Evolutionary conservation across 2,888 invertebrate genomes (phyloP), one percentile per base, ranked within the genome.

Genomic region (Andricus quercusramuli): DNA sequence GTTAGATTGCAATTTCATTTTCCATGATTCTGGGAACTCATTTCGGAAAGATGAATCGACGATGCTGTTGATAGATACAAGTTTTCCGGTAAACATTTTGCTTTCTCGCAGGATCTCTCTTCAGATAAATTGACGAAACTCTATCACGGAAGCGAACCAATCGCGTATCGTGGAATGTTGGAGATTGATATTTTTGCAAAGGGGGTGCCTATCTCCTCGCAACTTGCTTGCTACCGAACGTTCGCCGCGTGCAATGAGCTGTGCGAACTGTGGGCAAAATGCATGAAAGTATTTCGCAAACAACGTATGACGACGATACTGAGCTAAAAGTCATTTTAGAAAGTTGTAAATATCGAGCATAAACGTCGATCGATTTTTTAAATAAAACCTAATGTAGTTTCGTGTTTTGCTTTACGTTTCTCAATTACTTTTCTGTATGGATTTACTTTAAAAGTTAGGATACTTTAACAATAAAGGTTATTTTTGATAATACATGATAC

Each of bases 21-120:
- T 20, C 20, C 20, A 20, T 47, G 51, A 70, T 51, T 70, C 32
- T 47, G 15, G 29, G 47, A 70, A 51, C 47, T 70, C 25, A 29
- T 25, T 70, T 51, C 32, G 70, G 4, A 70, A 70, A 80, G 80
- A 83, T 82, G 79, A 82, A 82, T 83, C 79, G 79, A 77, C 64
- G 67, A 80, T 79, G 17, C 44, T 66, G 62, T 59, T 81, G 83
- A 82, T 82, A 80, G 80, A 83, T 78, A 81, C 78, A 41, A 77
- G 78, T 77, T 70, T 62, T 59, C 41, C 64, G 62, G 79, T 83
- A 77, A 81, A 83, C 78, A 83, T 83, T 80, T 83, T 78, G 66
- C 78, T 77, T 81, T 81, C 68, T 67, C 70, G 67, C 59, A 65
- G 47, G 44, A 67, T 59, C 37, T 41, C 62, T 77, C 77, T 77